Base-by-base conservation (phyloP, 2,888 invertebrate genomes). In the Pseudococcus longispinus region DNA sequence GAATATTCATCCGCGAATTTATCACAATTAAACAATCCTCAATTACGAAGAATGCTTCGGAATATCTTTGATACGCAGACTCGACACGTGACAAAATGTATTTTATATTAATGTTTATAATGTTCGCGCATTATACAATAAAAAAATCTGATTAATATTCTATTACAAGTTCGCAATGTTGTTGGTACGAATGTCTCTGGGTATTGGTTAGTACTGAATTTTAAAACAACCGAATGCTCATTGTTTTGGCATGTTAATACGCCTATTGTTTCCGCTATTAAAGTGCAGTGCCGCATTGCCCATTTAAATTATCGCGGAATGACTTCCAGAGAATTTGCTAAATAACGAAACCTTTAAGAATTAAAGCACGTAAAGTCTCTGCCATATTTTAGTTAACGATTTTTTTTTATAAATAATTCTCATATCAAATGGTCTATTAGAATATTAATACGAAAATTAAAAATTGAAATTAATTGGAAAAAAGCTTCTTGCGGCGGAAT, bases 181-280 rank as follows among this genome's bases (percentile, higher is more conserved):
- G 84, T 84, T 84, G 84, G 84, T 84, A 84, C 84, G 84, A 84
- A 84, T 84, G 32, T 84, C 84, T 60, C 84, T 84, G 13, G 55
- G 55, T 83, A 29, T 83, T n/a, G 26, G 83, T 83, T 32, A 84
- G 84, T 55, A n/a, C 8, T n/a, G 84, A 84, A 84, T 84, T 84
- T 84, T 84, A 84, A 84, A 84, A 84, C 51, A 37, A 80, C 77
- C 37, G 37, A 84, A 84, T 84, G 84, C 32, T 60, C 84, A 84
- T 84, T 84, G 55, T 84, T 60, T 55, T 84, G 55, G 84, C 84
- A 84, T 55, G 84, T 84, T 84, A 84, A 84, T 84, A 37, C 84
- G 84, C 84, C 84, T 84, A 51, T 84, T 55, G 60, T 84, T 84
- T 84, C 84, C 84, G 84, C 84, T 60, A 84, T 84, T 84, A 84